Percentiles rank a stretch among this genome's conserved stretches.
Evolutionary conservation across 2,797 vertebrate genomes (phyloP).

Genomic region (Lagorchestes hirsutus): DNA sequence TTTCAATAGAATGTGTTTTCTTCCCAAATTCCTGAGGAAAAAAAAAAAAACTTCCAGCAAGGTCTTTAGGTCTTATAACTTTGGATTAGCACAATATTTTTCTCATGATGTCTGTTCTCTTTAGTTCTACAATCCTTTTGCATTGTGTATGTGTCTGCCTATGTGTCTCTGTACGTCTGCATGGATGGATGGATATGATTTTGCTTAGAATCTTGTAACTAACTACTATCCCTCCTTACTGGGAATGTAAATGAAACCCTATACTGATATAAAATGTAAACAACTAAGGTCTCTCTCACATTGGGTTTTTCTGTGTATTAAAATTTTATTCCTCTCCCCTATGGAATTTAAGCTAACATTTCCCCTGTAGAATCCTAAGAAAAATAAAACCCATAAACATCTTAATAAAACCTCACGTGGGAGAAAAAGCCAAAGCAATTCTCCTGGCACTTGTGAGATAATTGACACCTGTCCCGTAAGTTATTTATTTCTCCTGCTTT

Average conservation of each 20-base stretch:
- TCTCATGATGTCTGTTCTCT: not conserved
- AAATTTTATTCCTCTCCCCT: not conserved
- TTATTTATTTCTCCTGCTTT: not conserved
- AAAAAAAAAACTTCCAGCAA: not conserved
- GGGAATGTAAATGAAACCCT: not conserved
- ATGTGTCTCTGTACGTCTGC: not conserved
- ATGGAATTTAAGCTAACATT: not conserved
- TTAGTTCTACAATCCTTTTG: not conserved
- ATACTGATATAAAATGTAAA: not conserved
- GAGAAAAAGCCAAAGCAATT: not conserved
- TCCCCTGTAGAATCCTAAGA: not conserved
- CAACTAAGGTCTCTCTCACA: not conserved
- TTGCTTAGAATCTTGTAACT: not conserved
- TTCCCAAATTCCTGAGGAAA: not conserved
- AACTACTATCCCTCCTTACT: not conserved
- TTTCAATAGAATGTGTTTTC: conserved; percentile 43
- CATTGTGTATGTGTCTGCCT: not conserved
- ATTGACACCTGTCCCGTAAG: not conserved
- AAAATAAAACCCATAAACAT: not conserved
- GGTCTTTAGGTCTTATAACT: not conserved
- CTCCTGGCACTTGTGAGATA: not conserved
- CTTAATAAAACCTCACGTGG: not conserved
- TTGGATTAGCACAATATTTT: not conserved
- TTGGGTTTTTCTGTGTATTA: not conserved
- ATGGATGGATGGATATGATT: not conserved